phyloP scores from a whole-genome alignment of 2,113 vertebrate species.

The Anas platyrhynchos region DNA sequence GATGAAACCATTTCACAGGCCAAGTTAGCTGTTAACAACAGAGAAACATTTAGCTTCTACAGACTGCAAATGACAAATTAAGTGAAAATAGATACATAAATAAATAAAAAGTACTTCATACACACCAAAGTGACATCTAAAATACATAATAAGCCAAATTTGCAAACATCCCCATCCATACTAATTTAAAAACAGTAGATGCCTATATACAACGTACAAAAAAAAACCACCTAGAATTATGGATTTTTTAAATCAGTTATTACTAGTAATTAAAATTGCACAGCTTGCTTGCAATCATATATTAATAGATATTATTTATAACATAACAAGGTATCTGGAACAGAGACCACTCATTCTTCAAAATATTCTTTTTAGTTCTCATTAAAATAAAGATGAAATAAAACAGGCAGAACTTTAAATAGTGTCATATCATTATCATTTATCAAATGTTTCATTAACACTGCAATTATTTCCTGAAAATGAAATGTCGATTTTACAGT shows the following conservation, averaged over 20 bases:
- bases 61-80: neutral
- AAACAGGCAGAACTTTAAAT: neutral
- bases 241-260: neutral
- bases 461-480: neutral
- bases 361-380: neutral
- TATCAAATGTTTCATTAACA: neutral
- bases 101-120: neutral
- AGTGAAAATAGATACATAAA: neutral
- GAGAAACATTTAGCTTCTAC: neutral
- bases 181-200: neutral
- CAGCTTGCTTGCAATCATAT: neutral
- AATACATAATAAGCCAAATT: neutral
- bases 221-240: neutral
- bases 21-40: neutral
- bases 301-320: neutral
- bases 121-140: neutral
- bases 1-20: neutral
- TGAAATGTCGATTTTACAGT: neutral
- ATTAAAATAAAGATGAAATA: conserved; percentile 16
- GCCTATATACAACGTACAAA: neutral
- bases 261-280: neutral
- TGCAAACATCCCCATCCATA: neutral
- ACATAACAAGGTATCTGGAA: neutral
- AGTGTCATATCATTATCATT: neutral
- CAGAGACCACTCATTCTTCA: neutral